phyloP scores from a whole-genome alignment of 2,797 vertebrate species.

The Galagoides demidoff region DNA sequence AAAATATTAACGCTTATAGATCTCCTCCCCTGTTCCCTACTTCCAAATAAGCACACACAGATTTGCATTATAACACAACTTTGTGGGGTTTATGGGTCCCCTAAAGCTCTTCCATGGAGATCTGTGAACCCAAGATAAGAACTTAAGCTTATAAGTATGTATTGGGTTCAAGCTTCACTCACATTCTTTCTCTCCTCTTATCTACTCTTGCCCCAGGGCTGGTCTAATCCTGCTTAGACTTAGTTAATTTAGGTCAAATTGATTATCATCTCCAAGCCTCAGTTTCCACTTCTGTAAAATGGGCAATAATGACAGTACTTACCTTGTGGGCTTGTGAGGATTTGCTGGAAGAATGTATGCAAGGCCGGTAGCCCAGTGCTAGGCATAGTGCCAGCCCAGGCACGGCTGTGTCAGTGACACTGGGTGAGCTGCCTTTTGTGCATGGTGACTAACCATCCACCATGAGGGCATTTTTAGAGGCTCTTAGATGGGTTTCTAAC shows the following conservation, averaged over 20 bases:
- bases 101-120: not conserved
- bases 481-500: not conserved
- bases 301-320: not conserved
- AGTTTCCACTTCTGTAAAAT: not conserved
- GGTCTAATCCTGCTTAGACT: not conserved
- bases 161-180: not conserved
- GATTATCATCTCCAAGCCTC: not conserved
- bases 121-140: not conserved
- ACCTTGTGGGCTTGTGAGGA: not conserved
- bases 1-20: not conserved
- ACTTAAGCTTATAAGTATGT: not conserved
- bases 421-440: not conserved
- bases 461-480: not conserved
- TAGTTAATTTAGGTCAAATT: not conserved
- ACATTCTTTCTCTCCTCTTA: not conserved
- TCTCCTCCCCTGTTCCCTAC: not conserved
- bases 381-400: not conserved
- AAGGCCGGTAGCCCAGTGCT: not conserved
- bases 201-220: not conserved
- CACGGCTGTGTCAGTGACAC: fast-evolving
- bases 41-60: not conserved
- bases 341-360: not conserved
- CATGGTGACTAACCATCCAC: not conserved
- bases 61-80: not conserved
- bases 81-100: not conserved